phyloP scores from a whole-genome alignment of 2,113 vertebrate species.

The Charadrius vociferus region DNA sequence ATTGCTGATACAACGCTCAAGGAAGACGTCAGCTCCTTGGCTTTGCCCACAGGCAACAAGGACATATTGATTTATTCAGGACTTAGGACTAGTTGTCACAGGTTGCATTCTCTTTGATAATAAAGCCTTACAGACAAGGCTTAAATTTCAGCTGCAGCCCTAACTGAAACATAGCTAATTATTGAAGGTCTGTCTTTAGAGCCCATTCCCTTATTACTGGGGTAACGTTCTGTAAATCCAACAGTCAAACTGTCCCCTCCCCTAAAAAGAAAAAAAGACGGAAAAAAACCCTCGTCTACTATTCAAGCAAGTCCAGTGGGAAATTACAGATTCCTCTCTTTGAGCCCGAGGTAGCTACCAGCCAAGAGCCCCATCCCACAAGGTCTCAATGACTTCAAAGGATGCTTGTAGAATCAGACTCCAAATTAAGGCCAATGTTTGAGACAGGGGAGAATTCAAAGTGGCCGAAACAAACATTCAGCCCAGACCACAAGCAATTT shows the following conservation, averaged over 20 bases:
- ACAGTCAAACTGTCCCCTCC: neutral
- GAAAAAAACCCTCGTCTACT: neutral
- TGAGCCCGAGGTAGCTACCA: constrained; percentile 21
- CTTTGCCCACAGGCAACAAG: constrained; percentile 41
- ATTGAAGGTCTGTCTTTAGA: constrained; percentile 2
- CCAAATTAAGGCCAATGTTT: neutral
- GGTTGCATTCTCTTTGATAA: constrained; percentile 53
- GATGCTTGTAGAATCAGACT: constrained; percentile 5
- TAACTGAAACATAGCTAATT: constrained; percentile 63
- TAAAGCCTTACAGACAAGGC: constrained; percentile 8
- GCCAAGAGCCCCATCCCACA: constrained; percentile 26
- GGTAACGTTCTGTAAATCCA: neutral
- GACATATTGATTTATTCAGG: constrained; percentile 37
- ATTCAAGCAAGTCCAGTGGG: constrained; percentile 32
- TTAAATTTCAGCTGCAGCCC: constrained; percentile 33
- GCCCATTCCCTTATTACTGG: neutral
- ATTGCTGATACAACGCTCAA: neutral
- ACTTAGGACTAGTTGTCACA: neutral
- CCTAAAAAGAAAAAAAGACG: neutral
- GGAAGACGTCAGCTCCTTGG: constrained; percentile 1
- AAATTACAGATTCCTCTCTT: constrained; percentile 45
- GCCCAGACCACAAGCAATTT: neutral
- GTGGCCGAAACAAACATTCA: neutral
- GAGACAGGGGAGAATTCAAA: neutral
- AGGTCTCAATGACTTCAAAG: constrained; percentile 47